Base-by-base conservation (phyloP, 2,113 vertebrate genomes). In the Anoplopoma fimbria region DNA sequence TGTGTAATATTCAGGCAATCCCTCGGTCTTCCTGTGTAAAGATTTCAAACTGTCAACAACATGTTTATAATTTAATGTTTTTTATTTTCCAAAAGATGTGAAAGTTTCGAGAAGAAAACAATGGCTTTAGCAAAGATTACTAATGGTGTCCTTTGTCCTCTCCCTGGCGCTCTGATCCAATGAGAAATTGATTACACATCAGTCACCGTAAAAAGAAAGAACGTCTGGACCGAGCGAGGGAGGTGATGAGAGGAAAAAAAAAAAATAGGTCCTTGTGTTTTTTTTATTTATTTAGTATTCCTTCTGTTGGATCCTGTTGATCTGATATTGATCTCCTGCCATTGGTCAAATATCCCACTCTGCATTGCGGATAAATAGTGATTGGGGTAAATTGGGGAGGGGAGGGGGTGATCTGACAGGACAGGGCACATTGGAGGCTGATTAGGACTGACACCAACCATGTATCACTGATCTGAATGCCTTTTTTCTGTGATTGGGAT, bases 151-250 rank as follows among this genome's bases (percentile, higher is more conserved):
- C 58, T 5, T 36, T 51, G 61, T 79, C 71, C 61, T 85, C 62
- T 68, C 87, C 64, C 80, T 31, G 29, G 57, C 72, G 69, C 79
- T 64, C 67, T 75, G 34, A 55, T 70, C 82, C 87, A 57, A 87
- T 85, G 87, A 85, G 82, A 89, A 85, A 94, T 92, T 92, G 90
- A 95, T 92, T 93, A 91, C 64, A 86, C 67, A 88, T 94, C 92
- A 90, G 81, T 92, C 89, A 89, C 51, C 64, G 75, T 49, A 15
- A 77, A 87, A 86, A 86, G 75, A 89, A 82, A 87, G 84, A 76
- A 25, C 2, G 6, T 81, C 63, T 78, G n/a, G 76, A 81, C 55
- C 55, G 64, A 88, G 57, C 29, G 36, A 38, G 29, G 9, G 75
- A 83, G 64, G 34, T 61, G 69, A 76, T 75, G 87, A 80, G n/a